Evolutionary conservation across 2,797 vertebrate genomes (phyloP).

Genomic region (Neomorphus geoffroyi): DNA sequence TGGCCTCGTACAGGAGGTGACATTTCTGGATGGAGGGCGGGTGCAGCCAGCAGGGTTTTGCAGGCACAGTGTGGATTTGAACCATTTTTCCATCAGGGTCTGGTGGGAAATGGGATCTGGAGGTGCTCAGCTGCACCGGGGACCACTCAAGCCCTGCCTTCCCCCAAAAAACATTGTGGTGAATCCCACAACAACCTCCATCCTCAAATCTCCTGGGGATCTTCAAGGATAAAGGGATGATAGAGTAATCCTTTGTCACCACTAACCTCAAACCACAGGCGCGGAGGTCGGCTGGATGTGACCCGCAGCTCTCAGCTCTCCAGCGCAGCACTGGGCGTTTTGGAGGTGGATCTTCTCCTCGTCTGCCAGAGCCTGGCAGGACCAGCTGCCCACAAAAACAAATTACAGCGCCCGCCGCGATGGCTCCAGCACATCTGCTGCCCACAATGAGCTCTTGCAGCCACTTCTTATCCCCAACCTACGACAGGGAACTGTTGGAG

Average conservation of each 20-base stretch:
- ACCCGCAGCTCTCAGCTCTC: not conserved
- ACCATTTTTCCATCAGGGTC: not conserved
- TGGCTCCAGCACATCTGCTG: not conserved
- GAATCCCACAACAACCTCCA: not conserved
- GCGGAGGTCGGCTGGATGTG: not conserved
- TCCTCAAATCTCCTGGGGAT: not conserved
- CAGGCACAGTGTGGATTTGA: rapidly evolving
- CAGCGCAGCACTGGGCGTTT: not conserved
- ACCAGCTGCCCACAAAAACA: not conserved
- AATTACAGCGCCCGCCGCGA: not conserved
- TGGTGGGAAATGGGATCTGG: not conserved
- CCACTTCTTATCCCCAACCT: too few relatives aligned
- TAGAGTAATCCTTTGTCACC: too few relatives aligned
- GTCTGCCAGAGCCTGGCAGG: not conserved
- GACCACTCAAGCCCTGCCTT: not conserved
- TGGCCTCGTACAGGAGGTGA: not conserved
- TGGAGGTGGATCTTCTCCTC: not conserved
- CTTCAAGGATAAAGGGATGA: too few relatives aligned
- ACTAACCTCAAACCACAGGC: not conserved
- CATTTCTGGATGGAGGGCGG: rapidly evolving
- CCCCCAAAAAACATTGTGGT: rapidly evolving
- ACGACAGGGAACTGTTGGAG: too few relatives aligned
- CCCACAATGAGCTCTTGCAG: not conserved
- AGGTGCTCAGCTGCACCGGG: rapidly evolving
- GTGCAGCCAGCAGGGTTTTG: not conserved